Evolutionary conservation across 2,797 vertebrate species (phyloP).

Genomic region (Cirrhinus molitorella): DNA sequence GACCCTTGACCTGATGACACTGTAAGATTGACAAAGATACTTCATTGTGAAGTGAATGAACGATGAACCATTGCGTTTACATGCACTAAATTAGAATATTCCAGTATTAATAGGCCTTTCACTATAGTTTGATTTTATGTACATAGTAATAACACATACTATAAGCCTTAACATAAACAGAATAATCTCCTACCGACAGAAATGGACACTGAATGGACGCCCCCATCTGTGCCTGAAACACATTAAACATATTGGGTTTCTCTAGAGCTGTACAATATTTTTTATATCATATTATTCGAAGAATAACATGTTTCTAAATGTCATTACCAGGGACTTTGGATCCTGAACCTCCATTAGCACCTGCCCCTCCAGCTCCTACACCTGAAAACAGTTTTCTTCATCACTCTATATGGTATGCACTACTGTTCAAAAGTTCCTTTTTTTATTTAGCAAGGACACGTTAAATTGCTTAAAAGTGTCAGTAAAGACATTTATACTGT

Average conservation of each 20-base stretch:
- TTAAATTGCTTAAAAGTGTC: too few species aligned
- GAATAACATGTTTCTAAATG: background rate
- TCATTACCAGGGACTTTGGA: slow-evolving; percentile 62
- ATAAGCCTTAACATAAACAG: slow-evolving; percentile 6
- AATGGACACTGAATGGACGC: slow-evolving; percentile 40
- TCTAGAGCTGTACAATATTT: background rate
- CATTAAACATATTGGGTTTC: background rate
- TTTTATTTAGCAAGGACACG: background rate
- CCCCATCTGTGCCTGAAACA: slow-evolving; percentile 53
- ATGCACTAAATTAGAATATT: background rate
- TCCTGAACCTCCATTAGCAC: slow-evolving; percentile 60
- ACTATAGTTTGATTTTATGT: background rate
- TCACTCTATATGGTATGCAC: background rate
- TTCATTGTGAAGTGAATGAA: background rate
- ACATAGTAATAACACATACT: background rate
- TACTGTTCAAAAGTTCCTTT: background rate
- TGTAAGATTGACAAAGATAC: slow-evolving; percentile 24
- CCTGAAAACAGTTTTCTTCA: slow-evolving; percentile 11
- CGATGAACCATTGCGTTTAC: background rate
- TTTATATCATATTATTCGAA: background rate
- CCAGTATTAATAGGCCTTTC: background rate
- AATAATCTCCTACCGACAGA: slow-evolving; percentile 51
- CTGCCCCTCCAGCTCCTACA: slow-evolving; percentile 59
- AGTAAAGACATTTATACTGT: too few species aligned
- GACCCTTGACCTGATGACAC: slow-evolving; percentile 57